Percentiles rank a stretch among this genome's conserved stretches.
These are phyloP conservation scores for Henricia sp. DNA, from an alignment of 53 echinoderm and acorn worm genomes.

Conservation along the genomic window DNA sequence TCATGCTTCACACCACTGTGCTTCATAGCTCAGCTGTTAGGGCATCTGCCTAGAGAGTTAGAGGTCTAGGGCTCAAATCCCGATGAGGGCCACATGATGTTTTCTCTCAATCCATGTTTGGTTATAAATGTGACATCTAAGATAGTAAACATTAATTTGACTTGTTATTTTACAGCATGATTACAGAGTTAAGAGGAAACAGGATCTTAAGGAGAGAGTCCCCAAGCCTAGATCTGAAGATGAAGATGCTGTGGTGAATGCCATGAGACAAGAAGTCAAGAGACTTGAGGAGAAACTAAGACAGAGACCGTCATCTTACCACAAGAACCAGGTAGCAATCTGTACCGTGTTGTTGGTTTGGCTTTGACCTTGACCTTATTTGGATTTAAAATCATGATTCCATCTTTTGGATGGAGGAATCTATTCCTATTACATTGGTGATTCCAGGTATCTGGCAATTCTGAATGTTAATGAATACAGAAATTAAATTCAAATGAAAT, in stretches of 20 bases:
- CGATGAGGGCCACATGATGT: no score
- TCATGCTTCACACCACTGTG: no score
- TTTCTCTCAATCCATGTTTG: no score
- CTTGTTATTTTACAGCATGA: background rate
- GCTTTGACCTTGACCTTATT: background rate
- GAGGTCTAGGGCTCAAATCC: no score
- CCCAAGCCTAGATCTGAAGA: slow-evolving; percentile 1
- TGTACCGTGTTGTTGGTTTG: background rate
- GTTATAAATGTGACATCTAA: no score
- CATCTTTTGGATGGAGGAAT: no score
- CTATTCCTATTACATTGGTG: no score
- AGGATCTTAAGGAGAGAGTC: background rate
- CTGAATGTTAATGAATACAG: no score
- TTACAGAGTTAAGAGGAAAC: background rate
- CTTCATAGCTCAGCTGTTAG: no score
- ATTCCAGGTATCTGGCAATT: no score
- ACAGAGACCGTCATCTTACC: slow-evolving; percentile 28
- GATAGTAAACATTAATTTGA: background rate
- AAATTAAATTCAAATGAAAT: no score
- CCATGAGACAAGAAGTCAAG: slow-evolving; percentile 67
- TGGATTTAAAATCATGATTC: background rate
- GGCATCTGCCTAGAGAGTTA: no score
- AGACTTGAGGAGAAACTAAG: slow-evolving; percentile 64
- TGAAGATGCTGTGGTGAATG: slow-evolving; percentile 63
- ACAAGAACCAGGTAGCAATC: slow-evolving; percentile 6